These are phyloP conservation scores for Thalpophila matura DNA, from an alignment of 2,888 invertebrate species.

Conservation along the genomic window DNA sequence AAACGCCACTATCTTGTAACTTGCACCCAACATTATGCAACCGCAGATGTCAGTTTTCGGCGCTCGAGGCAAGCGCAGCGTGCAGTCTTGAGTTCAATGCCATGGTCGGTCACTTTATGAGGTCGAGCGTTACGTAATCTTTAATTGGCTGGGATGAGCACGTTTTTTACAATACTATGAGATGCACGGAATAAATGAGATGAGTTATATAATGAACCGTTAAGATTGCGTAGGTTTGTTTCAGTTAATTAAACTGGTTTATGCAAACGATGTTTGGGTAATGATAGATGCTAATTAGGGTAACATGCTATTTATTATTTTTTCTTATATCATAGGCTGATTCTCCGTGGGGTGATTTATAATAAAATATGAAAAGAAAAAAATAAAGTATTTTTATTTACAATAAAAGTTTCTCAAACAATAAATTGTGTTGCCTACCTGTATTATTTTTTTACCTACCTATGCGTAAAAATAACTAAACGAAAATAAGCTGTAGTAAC, in stretches of 20 bases:
- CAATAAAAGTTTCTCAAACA: no score
- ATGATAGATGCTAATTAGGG: not conserved
- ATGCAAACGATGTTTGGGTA: not conserved
- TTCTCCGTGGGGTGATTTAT: no score
- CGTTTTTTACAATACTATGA: conserved; percentile 50
- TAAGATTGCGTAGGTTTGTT: conserved; percentile 36
- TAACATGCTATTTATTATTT: not conserved
- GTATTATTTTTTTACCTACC: no score
- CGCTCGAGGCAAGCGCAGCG: conserved; percentile 61
- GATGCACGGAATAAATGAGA: no score
- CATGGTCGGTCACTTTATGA: conserved; percentile 72
- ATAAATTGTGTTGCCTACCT: no score
- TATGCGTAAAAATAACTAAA: no score
- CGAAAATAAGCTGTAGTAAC: no score
- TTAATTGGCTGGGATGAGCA: conserved; percentile 58
- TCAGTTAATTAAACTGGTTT: conserved; percentile 36
- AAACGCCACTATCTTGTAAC: not conserved
- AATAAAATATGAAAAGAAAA: no score
- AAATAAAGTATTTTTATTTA: no score
- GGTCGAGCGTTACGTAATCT: conserved; percentile 65
- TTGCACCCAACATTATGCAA: conserved; percentile 57
- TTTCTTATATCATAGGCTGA: no score
- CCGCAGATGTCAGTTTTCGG: conserved; percentile 65
- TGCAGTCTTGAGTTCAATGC: conserved; percentile 76
- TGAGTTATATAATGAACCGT: conserved; percentile 45